Percentiles rank a stretch among this genome's conserved stretches.
Evolutionary conservation across 2,113 vertebrate genomes (phyloP).

Genomic region (Oreotrochilus melanogaster): DNA sequence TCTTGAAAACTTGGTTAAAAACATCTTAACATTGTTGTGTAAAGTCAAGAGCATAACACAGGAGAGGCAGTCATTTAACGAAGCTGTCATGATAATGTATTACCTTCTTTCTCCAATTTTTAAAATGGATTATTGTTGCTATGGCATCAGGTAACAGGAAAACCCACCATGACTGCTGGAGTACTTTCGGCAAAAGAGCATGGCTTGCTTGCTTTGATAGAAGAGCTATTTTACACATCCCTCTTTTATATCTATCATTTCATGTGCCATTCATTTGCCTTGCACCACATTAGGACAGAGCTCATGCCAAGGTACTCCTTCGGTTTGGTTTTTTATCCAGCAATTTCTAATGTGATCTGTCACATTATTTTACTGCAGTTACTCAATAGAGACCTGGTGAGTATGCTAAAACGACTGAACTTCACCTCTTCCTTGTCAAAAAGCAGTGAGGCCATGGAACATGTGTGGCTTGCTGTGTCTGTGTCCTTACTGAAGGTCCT

Average conservation of each 20-base stretch:
- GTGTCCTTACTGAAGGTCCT: neutral
- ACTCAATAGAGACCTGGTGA: neutral
- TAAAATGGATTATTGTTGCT: constrained; percentile 51
- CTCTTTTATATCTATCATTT: neutral
- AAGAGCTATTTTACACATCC: neutral
- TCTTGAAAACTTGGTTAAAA: constrained; percentile 74
- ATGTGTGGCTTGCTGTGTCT: neutral
- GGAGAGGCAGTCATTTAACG: constrained; percentile 40
- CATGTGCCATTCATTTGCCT: neutral
- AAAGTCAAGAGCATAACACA: constrained; percentile 68
- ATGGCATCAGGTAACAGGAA: constrained; percentile 58
- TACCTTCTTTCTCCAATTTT: constrained; percentile 41
- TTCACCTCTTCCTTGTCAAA: neutral
- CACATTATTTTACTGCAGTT: neutral
- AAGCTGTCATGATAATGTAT: constrained; percentile 66
- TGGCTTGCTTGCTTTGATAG: neutral
- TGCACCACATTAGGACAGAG: accelerated
- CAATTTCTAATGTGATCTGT: neutral
- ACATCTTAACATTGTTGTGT: constrained; percentile 69
- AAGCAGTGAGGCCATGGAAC: accelerated
- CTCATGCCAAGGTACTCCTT: neutral
- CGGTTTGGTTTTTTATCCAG: neutral
- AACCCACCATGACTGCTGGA: constrained; percentile 36
- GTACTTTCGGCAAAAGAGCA: neutral
- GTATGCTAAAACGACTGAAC: neutral